A percentile compares a stretch with the other conserved stretches of the same genome.
These are phyloP conservation scores for Microchirus variegatus DNA, from an alignment of 2,797 vertebrate genomes.

Conservation along the genomic window DNA sequence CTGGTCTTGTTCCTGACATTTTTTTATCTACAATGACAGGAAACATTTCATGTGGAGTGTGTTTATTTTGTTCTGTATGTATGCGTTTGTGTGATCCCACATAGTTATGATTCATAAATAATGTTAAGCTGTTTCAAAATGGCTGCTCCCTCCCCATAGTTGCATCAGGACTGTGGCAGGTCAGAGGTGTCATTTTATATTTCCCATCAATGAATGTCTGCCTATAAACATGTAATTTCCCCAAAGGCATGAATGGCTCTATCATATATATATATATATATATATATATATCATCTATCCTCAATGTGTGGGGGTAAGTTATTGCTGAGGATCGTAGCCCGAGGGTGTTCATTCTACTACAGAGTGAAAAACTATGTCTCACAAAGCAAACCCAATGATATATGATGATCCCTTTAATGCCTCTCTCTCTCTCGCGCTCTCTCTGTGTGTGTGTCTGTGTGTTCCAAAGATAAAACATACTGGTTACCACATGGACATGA, in stretches of 20 bases:
- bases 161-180: not conserved
- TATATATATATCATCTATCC: too few species aligned
- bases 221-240: slow-evolving; percentile 21
- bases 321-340: too few species aligned
- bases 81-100: slow-evolving; percentile 1
- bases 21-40: not conserved
- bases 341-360: too few species aligned
- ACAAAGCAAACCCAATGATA: too few species aligned
- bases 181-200: slow-evolving; percentile 16
- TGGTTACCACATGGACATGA: too few species aligned
- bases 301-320: too few species aligned
- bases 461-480: too few species aligned
- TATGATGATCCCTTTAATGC: too few species aligned
- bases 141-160: not conserved
- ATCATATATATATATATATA: not conserved
- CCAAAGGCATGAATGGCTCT: slow-evolving; percentile 1
- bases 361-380: too few species aligned
- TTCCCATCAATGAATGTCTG: slow-evolving; percentile 13
- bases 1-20: not conserved
- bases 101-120: slow-evolving; percentile 2
- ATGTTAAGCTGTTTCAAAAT: slow-evolving; percentile 1
- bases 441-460: too few species aligned
- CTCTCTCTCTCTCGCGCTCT: too few species aligned
- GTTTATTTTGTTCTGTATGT: not conserved
- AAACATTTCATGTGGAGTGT: not conserved